Base-by-base conservation (phyloP, 2,888 invertebrate genomes). In the Arge pagana region DNA sequence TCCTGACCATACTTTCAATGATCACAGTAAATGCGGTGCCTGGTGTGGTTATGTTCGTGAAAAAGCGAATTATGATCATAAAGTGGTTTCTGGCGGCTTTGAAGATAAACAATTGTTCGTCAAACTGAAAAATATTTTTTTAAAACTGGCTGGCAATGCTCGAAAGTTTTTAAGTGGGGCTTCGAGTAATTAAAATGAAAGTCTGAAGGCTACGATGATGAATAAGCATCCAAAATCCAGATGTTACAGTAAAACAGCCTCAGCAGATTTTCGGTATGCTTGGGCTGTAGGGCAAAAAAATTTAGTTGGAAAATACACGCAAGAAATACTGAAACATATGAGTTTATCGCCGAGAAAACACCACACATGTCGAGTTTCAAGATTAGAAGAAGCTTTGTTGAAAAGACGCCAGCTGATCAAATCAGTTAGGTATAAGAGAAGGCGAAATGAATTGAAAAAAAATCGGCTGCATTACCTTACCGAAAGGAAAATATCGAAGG, bases 221-320 rank as follows among this genome's bases (percentile, higher is more conserved):
- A n/a, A n/a, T n/a, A n/a, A n/a, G n/a, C n/a, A n/a, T n/a, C n/a
- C n/a, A n/a, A n/a, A n/a, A n/a, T n/a, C n/a, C n/a, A n/a, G n/a
- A n/a, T n/a, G n/a, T n/a, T n/a, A n/a, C n/a, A n/a, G n/a, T n/a
- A n/a, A n/a, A n/a, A n/a, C n/a, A n/a, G 31, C 2, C 31, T 54
- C 56, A 6, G 49, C 57, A 1, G 57, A 59, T 33, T 55, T 39
- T 41, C 48, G 59, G 2, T 58, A 49, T 49, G 56, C 56, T 10
- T 53, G 37, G 40, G 45, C 33, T 8, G 54, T 59, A 2, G 42
- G 21, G 6, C 56, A 56, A 31, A 59, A 60, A 36, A 59, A 62
- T 37, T 18, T 50, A 4, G 60, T 58, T 2, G 56, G 37, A 31
- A 10, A 19, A 10, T 60, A 59, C 26, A 43, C 35, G 1, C 13